Percentiles rank a stretch among this genome's conserved stretches.
These are phyloP conservation scores for Drosophila kikkawai DNA, from an alignment of 1,140 invertebrate species.

Conservation along the genomic window DNA sequence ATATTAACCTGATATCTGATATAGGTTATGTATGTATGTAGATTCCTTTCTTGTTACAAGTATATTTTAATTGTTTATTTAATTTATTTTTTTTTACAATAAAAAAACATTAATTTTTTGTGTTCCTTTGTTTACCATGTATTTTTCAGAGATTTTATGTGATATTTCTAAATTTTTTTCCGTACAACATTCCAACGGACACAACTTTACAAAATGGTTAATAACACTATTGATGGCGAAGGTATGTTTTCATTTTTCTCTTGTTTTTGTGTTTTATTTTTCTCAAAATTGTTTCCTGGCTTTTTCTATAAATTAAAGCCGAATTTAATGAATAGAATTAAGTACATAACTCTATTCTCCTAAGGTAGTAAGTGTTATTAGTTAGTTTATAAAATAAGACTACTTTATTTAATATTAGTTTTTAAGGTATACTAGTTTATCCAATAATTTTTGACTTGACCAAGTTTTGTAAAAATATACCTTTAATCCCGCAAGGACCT, in stretches of 20 bases:
- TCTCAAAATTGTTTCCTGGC: background rate
- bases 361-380: background rate
- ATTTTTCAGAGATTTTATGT: slow-evolving; percentile 5
- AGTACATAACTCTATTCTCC: background rate
- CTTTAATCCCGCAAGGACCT: background rate
- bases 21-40: too few relatives aligned
- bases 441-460: too few relatives aligned
- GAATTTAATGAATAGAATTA: background rate
- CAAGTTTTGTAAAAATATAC: background rate
- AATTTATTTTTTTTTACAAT: background rate
- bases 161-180: background rate
- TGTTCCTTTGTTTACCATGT: background rate
- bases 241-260: background rate
- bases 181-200: background rate
- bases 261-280: background rate
- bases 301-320: background rate
- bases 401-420: too few relatives aligned
- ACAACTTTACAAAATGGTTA: slow-evolving; percentile 3
- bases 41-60: too few relatives aligned
- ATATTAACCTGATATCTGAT: too few relatives aligned
- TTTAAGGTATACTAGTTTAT: too few relatives aligned
- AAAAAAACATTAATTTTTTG: background rate
- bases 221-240: slow-evolving; percentile 1
- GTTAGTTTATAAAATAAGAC: background rate
- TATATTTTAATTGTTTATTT: background rate